Evolutionary conservation across 2,113 vertebrate genomes (phyloP).

Genomic region (Panthera tigris): DNA sequence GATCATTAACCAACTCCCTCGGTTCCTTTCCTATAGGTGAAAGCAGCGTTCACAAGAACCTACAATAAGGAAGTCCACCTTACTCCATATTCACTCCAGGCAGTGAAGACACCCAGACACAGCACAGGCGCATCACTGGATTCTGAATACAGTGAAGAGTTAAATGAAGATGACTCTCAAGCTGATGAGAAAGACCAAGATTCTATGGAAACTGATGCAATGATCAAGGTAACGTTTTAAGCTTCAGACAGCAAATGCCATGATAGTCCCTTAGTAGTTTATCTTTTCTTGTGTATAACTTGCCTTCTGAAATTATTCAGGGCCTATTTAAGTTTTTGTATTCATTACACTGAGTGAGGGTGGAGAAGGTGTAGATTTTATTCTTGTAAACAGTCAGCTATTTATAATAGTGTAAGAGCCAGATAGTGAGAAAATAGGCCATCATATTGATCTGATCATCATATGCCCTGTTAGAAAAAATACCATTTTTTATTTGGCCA

Average conservation of each 20-base stretch:
- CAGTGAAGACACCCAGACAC: slow-evolving; percentile 86
- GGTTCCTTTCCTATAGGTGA: slow-evolving; percentile 87
- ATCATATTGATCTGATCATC: neutral
- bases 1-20: neutral
- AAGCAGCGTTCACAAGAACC: slow-evolving; percentile 95
- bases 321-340: neutral
- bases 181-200: slow-evolving; percentile 89
- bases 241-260: neutral
- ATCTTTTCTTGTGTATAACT: neutral
- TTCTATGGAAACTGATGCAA: slow-evolving; percentile 89
- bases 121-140: slow-evolving; percentile 70
- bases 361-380: neutral
- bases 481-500: neutral
- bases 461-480: neutral
- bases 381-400: slow-evolving; percentile 7
- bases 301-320: neutral
- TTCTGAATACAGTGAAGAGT: slow-evolving; percentile 81
- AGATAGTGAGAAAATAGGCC: neutral
- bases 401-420: neutral
- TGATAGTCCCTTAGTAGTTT: neutral
- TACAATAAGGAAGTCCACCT: slow-evolving; percentile 95
- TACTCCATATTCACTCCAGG: slow-evolving; percentile 92
- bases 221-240: slow-evolving; percentile 93
- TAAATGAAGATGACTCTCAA: slow-evolving; percentile 80
- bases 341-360: neutral